Percentiles rank a stretch among this genome's conserved stretches.
phyloP scores from a whole-genome alignment of 1,140 invertebrate species.

The Drosophila funebris region DNA sequence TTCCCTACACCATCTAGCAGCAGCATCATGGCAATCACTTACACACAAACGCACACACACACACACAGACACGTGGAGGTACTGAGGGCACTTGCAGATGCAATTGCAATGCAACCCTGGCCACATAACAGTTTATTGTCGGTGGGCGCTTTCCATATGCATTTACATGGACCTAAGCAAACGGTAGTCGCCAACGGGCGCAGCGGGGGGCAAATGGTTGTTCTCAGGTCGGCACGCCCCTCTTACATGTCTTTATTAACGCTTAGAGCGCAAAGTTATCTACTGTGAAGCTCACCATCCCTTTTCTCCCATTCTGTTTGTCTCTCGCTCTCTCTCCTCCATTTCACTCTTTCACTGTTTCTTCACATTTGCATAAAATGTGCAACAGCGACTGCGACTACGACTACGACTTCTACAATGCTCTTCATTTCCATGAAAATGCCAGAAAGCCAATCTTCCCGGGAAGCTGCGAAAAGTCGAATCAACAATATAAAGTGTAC shows the following conservation, averaged over 20 bases:
- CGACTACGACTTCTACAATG: slow-evolving; percentile 1
- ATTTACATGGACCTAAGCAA: slow-evolving; percentile 22
- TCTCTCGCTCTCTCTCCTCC: neutral
- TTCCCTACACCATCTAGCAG: slow-evolving; percentile 47
- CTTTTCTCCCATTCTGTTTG: neutral
- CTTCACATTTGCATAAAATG: slow-evolving; percentile 68
- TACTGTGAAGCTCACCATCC: neutral
- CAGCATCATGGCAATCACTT: slow-evolving; percentile 39
- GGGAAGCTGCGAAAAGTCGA: neutral
- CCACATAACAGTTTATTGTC: slow-evolving; percentile 56
- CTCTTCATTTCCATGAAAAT: slow-evolving; percentile 7
- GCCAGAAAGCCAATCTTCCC: neutral
- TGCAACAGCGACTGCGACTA: slow-evolving; percentile 47
- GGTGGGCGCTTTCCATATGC: slow-evolving; percentile 19
- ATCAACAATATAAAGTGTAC: too few species aligned
- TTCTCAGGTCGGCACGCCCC: slow-evolving; percentile 5
- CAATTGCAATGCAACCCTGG: slow-evolving; percentile 45
- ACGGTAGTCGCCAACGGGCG: slow-evolving; percentile 4
- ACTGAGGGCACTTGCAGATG: slow-evolving; percentile 25
- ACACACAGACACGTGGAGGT: slow-evolving; percentile 7
- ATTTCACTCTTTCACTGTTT: neutral
- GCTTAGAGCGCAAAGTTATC: slow-evolving; percentile 47
- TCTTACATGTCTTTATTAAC: slow-evolving; percentile 44
- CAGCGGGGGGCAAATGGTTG: slow-evolving; percentile 1
- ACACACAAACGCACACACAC: slow-evolving; percentile 24